phyloP scores from a whole-genome alignment of 2,113 vertebrate species.

The Alligator sinensis region DNA sequence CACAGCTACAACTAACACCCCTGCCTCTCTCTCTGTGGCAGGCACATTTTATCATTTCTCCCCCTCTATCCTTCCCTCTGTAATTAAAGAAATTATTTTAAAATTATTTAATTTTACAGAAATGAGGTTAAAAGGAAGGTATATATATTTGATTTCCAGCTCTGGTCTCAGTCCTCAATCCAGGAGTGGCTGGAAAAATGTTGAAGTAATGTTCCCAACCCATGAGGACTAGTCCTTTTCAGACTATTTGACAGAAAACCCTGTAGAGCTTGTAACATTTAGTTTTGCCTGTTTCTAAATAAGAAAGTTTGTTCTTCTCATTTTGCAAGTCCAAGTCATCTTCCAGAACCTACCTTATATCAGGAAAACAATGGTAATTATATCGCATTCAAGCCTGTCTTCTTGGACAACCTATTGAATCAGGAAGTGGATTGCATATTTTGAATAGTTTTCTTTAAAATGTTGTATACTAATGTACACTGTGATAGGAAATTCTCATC shows the following conservation, averaged over 20 bases:
- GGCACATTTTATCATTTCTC: constrained; percentile 23
- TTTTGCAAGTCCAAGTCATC: background rate
- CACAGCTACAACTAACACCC: background rate
- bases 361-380: background rate
- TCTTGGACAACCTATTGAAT: accelerated
- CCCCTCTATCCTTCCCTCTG: constrained; percentile 20
- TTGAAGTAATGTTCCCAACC: background rate
- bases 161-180: constrained; percentile 1
- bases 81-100: constrained; percentile 39
- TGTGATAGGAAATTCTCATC: background rate
- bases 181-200: constrained; percentile 40
- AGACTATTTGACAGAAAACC: constrained; percentile 5
- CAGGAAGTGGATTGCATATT: background rate
- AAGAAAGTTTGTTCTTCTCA: background rate
- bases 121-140: background rate
- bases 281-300: background rate
- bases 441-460: background rate
- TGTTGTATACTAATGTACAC: background rate
- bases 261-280: background rate
- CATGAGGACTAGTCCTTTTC: background rate
- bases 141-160: too few relatives aligned
- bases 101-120: background rate
- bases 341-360: background rate
- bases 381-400: background rate
- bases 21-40: constrained; percentile 2